Evolutionary conservation across 2,113 vertebrate genomes (phyloP), one percentile per base, ranked within the genome.

Genomic region (Riparia riparia): DNA sequence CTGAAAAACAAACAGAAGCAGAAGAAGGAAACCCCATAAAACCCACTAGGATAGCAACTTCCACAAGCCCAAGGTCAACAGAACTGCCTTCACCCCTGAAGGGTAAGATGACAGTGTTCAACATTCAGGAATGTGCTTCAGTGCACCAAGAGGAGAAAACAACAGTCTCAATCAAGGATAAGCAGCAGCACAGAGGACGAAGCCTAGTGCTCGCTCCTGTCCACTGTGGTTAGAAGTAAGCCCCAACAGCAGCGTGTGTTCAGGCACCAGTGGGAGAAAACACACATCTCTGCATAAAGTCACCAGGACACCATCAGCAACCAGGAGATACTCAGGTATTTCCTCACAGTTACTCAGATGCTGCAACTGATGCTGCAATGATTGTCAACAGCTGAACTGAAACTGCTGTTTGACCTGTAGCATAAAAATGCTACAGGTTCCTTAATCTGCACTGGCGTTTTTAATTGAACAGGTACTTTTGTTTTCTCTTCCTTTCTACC

Each of bases 21-120:
- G 31, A 39, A 51, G 44, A 34, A 58, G 45, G 42, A 65, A 80
- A 83, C 13, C 8, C 1, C 0, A 21, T 12, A 68, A 72, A 87
- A 82, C 12, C 10, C 7, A 2, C 21, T 13, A 31, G 13, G 9
- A 31, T 6, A 53, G 37, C 0, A 0, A 57, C 47, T 76, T 91
- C 56, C 22, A 8, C 20, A 77, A 91, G 64, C 39, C 54, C 6
- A 1, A 70, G 54, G 29, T 39, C 50, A 37, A 47, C 3, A 85
- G 45, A 25, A 53, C 29, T 72, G 44, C 58, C 71, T 57, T 26
- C 6, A 5, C 39, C 60, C 64, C 29, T 6, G 18, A 29, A 73
- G 24, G 78, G 42, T 31, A 53, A 63, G 24, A 61, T 1, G 1
- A 16, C 34, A 47, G 17, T 0, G 0, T 65, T 69, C 4, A 4